These are phyloP conservation scores for Podocnemis expansa DNA, from an alignment of 2,113 vertebrate genomes.

Conservation along the genomic window DNA sequence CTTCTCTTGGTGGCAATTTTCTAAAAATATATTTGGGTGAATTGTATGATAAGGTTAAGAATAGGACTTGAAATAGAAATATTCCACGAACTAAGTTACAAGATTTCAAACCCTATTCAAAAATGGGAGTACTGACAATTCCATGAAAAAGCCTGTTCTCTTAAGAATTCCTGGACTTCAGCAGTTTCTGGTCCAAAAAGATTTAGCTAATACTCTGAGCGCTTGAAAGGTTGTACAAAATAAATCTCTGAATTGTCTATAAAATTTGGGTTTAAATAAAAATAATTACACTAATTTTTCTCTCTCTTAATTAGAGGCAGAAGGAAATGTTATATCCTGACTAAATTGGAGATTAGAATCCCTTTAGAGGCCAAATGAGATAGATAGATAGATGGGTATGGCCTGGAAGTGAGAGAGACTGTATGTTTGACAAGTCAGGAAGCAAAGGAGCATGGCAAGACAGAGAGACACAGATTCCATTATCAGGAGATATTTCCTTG, in stretches of 20 bases:
- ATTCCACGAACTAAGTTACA: neutral
- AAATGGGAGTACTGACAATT: neutral
- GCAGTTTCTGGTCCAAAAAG: neutral
- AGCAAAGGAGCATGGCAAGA: neutral
- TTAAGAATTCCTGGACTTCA: neutral
- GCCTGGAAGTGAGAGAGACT: neutral
- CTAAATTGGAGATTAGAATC: neutral
- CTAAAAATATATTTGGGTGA: neutral
- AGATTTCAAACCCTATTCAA: neutral
- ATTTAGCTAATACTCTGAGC: neutral
- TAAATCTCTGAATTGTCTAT: neutral
- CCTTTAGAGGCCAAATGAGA: too few relatives aligned
- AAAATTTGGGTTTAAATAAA: neutral
- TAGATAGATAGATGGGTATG: too few relatives aligned
- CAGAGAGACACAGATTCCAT: neutral
- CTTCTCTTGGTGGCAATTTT: neutral
- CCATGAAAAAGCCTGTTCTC: neutral
- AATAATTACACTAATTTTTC: neutral
- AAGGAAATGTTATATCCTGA: neutral
- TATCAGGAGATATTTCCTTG: neutral
- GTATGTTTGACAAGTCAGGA: neutral
- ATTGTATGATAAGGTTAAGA: neutral
- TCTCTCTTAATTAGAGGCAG: neutral
- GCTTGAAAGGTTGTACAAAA: neutral
- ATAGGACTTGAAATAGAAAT: neutral